A percentile compares a stretch with the other conserved stretches of the same genome.
phyloP scores from a whole-genome alignment of 2,888 invertebrate species.

The Prostheceraeus crozeri region DNA sequence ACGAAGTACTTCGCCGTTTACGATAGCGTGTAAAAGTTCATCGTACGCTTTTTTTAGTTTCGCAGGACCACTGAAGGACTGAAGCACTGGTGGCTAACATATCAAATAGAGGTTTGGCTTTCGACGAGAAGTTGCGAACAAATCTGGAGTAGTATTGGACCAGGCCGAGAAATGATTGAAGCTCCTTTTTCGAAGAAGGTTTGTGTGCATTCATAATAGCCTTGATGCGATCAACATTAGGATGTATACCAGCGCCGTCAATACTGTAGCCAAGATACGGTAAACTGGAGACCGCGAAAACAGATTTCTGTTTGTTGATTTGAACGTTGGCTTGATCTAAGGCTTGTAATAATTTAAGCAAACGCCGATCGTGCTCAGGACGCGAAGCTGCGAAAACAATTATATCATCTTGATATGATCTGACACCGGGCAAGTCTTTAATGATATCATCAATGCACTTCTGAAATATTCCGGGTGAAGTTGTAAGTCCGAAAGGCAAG shows the following conservation, averaged over 20 bases:
- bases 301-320: conserved; percentile 15
- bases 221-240: not conserved
- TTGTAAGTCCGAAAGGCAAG: not conserved
- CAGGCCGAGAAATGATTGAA: not conserved
- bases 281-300: not conserved
- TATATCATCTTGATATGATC: conserved; percentile 9
- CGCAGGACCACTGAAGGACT: not conserved
- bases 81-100: not conserved
- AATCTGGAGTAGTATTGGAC: conserved; percentile 23
- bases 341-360: not conserved
- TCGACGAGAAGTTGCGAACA: conserved; percentile 12
- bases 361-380: not conserved
- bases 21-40: conserved; percentile 19
- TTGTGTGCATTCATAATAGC: conserved; percentile 18
- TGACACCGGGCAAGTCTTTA: conserved; percentile 9
- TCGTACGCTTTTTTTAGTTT: not conserved
- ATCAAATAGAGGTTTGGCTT: conserved; percentile 10
- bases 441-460: not conserved
- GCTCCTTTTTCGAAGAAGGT: not conserved
- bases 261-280: not conserved
- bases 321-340: conserved; percentile 9
- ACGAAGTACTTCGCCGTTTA: conserved; percentile 9
- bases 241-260: not conserved
- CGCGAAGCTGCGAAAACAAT: not conserved
- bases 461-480: conserved; percentile 3